phyloP scores from a whole-genome alignment of 2,113 vertebrate species.

The Guaruba guarouba region DNA sequence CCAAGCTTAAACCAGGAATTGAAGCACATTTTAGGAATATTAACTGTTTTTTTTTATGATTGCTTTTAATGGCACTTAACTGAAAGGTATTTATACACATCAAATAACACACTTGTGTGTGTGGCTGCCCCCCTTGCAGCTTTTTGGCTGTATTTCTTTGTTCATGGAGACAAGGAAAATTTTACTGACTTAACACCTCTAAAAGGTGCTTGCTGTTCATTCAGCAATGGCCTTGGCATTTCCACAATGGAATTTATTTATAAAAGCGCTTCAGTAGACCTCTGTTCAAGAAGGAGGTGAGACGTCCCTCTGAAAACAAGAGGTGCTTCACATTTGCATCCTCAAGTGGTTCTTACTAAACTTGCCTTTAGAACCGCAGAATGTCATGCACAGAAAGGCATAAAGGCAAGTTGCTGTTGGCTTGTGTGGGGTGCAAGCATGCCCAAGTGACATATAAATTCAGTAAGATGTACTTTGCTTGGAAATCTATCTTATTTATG shows the following conservation, averaged over 20 bases:
- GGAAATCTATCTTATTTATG: slow-evolving; percentile 35
- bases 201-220: slow-evolving; percentile 3
- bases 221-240: neutral
- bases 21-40: neutral
- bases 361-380: neutral
- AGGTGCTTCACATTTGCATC: neutral
- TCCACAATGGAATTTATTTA: neutral
- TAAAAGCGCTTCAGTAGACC: neutral
- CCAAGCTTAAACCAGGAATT: neutral
- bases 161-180: neutral
- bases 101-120: neutral
- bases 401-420: neutral
- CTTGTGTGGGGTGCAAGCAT: slow-evolving; percentile 3
- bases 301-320: neutral
- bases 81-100: neutral
- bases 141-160: neutral
- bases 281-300: neutral
- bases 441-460: slow-evolving; percentile 34
- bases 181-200: neutral
- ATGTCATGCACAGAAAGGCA: neutral
- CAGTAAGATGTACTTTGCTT: neutral
- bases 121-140: neutral
- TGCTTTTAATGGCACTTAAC: neutral
- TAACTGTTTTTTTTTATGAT: neutral
- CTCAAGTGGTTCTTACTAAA: neutral